These are phyloP conservation scores for Notiomystis cincta DNA, from an alignment of 2,113 vertebrate species.

Conservation along the genomic window DNA sequence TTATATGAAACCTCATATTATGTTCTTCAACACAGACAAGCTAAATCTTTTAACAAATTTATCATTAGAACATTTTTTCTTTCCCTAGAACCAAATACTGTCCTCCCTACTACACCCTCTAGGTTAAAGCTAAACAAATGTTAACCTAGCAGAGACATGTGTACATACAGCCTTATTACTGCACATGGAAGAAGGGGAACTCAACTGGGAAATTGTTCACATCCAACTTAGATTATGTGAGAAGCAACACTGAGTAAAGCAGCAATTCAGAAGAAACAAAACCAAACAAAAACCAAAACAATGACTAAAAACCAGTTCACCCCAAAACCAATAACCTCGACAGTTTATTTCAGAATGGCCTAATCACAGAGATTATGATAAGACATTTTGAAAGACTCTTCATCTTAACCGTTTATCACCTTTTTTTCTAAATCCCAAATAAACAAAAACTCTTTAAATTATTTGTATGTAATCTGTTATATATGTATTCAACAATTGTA, in stretches of 20 bases:
- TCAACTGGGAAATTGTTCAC: constrained; percentile 48
- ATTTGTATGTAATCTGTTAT: not conserved
- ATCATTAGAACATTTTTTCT: not conserved
- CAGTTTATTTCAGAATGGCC: not conserved
- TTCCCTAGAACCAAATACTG: not conserved
- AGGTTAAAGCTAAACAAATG: not conserved
- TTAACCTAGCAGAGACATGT: not conserved
- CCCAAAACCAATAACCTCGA: not conserved
- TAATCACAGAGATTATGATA: not conserved
- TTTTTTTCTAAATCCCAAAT: not conserved
- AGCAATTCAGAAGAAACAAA: not conserved
- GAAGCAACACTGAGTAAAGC: constrained; percentile 27
- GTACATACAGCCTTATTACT: not conserved
- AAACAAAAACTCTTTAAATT: not conserved
- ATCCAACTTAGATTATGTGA: constrained; percentile 22
- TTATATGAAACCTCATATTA: not conserved
- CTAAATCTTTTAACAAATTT: not conserved
- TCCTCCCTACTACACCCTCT: not conserved
- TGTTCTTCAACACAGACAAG: not conserved
- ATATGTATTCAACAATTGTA: not conserved
- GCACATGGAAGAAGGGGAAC: constrained; percentile 32
- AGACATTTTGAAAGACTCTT: not conserved
- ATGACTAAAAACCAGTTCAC: not conserved
- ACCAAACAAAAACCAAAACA: not conserved
- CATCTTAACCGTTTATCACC: not conserved